Conservation (phyloP, 2,888 invertebrate genomes). For the Synergus laeviventris region DNA sequence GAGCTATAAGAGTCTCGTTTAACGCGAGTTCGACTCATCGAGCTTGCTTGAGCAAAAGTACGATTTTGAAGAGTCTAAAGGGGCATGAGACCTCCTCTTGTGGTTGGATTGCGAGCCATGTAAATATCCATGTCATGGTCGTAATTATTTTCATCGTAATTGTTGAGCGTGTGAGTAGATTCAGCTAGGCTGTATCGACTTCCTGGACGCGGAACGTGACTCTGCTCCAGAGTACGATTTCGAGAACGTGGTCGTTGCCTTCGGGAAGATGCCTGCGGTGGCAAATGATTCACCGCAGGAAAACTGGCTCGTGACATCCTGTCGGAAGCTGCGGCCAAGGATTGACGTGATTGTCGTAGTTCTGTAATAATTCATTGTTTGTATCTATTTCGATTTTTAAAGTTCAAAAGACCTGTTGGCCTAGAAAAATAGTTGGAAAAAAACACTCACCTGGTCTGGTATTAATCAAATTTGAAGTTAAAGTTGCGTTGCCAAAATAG, state of each 20-base stretch:
- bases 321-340: conserved; percentile 88
- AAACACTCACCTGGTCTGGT: conserved; percentile 80
- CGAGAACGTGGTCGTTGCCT: conserved; percentile 87
- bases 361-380: conserved; percentile 77
- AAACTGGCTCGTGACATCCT: conserved; percentile 87
- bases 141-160: conserved; percentile 95
- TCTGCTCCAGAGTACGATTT: conserved; percentile 82
- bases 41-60: conserved; percentile 49
- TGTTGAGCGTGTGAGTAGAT: conserved; percentile 88
- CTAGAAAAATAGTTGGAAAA: neutral
- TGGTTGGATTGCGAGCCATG: conserved; percentile 93
- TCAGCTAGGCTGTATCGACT: conserved; percentile 89
- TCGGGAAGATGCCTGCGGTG: conserved; percentile 78
- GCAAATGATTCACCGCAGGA: conserved; percentile 80
- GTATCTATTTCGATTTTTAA: neutral
- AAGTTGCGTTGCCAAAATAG: conserved; percentile 82
- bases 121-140: conserved; percentile 97
- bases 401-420: too few species aligned
- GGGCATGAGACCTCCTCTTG: conserved; percentile 89
- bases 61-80: conserved; percentile 76
- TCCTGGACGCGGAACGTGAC: conserved; percentile 82
- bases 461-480: conserved; percentile 86
- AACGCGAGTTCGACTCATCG: conserved; percentile 14
- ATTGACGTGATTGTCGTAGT: conserved; percentile 90
- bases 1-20: neutral